Evolutionary conservation across 2,113 vertebrate species (phyloP).

Genomic region (Lamprologus tigripictilis): DNA sequence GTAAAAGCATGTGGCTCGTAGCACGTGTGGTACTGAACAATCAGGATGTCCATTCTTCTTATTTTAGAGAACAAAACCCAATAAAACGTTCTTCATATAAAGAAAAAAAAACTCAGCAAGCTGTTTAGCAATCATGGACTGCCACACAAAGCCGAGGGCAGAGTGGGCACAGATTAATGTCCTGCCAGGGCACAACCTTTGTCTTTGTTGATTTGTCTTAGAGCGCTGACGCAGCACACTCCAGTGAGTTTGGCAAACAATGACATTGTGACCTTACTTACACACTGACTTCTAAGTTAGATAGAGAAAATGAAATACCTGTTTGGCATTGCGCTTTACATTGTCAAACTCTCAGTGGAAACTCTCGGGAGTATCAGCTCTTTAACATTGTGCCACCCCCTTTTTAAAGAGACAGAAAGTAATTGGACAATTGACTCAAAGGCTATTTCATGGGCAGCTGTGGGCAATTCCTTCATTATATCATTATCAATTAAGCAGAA

Average conservation of each 20-base stretch:
- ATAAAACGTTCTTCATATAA: not conserved
- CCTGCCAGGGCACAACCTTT: constrained; percentile 24
- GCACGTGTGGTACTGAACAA: not conserved
- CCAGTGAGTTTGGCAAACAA: not conserved
- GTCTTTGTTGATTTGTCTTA: constrained; percentile 3
- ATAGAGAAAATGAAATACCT: not conserved
- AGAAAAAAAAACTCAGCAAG: not conserved
- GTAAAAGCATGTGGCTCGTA: not conserved
- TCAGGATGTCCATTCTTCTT: not conserved
- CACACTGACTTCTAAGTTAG: not conserved
- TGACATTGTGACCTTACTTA: not conserved
- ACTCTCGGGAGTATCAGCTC: not conserved
- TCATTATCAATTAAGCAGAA: not conserved
- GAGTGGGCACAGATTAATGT: constrained; percentile 1
- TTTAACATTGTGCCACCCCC: not conserved
- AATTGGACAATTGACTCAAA: not conserved
- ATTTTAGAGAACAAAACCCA: not conserved
- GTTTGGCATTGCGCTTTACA: not conserved
- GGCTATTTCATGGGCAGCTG: not conserved
- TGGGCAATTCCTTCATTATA: not conserved
- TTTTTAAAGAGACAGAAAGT: not conserved
- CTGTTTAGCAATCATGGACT: constrained; percentile 22
- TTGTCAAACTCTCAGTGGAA: not conserved
- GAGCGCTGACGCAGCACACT: constrained; percentile 1
- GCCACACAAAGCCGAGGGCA: not conserved